phyloP scores from a whole-genome alignment of 2,113 vertebrate species.

The Python bivittatus region DNA sequence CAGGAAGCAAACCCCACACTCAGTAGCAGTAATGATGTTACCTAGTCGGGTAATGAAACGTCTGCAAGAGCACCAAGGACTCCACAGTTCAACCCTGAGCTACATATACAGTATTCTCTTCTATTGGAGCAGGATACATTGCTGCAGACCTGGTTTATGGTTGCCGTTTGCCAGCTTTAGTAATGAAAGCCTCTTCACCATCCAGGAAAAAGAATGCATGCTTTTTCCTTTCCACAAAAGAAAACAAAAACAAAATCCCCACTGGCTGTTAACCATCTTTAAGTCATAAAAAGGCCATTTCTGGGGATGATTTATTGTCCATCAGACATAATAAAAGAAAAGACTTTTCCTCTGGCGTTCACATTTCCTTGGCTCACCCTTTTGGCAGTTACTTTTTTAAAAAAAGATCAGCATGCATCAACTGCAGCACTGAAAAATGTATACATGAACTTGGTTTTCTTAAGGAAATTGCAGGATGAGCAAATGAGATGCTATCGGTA shows the following conservation, averaged over 20 bases:
- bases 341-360: constrained; percentile 53
- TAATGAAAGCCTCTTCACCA: constrained; percentile 27
- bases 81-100: no score
- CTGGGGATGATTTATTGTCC: constrained; percentile 55
- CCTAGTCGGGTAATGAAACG: no score
- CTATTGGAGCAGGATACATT: background rate
- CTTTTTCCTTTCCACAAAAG: constrained; percentile 43
- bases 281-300: constrained; percentile 44
- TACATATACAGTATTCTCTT: no score
- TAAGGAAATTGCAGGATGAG: constrained; percentile 5
- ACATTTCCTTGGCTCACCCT: constrained; percentile 27
- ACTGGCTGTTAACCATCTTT: constrained; percentile 50
- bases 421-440: background rate
- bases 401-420: constrained; percentile 20
- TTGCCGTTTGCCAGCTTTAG: background rate
- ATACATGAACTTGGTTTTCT: background rate
- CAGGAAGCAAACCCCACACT: no score
- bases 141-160: background rate
- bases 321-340: constrained; percentile 36
- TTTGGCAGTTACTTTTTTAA: constrained; percentile 43
- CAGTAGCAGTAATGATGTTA: no score
- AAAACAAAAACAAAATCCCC: background rate
- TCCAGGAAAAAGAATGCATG: background rate
- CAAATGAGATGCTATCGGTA: background rate
- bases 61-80: no score